Percentiles rank a stretch among this genome's conserved stretches.
Evolutionary conservation across 2,113 vertebrate species (phyloP).

Genomic region (Gadus chalcogrammus): DNA sequence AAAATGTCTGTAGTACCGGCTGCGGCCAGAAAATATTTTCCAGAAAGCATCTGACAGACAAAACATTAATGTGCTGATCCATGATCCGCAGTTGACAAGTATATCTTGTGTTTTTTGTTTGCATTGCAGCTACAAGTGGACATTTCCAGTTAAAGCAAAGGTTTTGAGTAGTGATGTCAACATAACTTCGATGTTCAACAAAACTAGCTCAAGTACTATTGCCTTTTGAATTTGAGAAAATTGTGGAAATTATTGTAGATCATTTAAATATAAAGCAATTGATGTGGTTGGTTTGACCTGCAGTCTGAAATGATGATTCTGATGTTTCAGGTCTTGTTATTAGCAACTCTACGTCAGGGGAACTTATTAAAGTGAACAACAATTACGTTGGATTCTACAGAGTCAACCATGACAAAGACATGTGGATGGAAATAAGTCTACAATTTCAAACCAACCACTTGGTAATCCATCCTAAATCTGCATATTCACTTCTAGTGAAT

Average conservation of each 20-base stretch:
- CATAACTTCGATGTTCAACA: slow-evolving; percentile 63
- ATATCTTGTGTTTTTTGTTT: slow-evolving; percentile 6
- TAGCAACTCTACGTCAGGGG: slow-evolving; percentile 10
- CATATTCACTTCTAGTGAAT: neutral
- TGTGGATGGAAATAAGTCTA: slow-evolving; percentile 71
- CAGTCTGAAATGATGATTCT: neutral
- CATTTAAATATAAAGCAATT: neutral
- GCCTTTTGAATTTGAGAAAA: neutral
- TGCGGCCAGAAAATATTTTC: neutral
- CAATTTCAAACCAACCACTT: slow-evolving; percentile 50
- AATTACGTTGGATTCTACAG: slow-evolving; percentile 90
- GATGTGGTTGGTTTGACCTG: neutral
- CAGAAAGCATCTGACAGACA: neutral
- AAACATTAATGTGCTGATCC: neutral
- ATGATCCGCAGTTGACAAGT: neutral
- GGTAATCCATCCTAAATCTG: slow-evolving; percentile 59
- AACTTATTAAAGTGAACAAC: slow-evolving; percentile 81
- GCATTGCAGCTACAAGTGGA: slow-evolving; percentile 88
- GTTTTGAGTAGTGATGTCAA: slow-evolving; percentile 35
- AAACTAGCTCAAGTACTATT: slow-evolving; percentile 69
- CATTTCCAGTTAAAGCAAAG: slow-evolving; percentile 83
- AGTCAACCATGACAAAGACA: slow-evolving; percentile 79
- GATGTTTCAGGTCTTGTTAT: slow-evolving; percentile 69
- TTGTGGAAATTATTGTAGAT: neutral
- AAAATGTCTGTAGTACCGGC: too few species aligned